These are phyloP conservation scores for Gopherus evgoodei DNA, from an alignment of 2,113 vertebrate genomes.

Conservation along the genomic window DNA sequence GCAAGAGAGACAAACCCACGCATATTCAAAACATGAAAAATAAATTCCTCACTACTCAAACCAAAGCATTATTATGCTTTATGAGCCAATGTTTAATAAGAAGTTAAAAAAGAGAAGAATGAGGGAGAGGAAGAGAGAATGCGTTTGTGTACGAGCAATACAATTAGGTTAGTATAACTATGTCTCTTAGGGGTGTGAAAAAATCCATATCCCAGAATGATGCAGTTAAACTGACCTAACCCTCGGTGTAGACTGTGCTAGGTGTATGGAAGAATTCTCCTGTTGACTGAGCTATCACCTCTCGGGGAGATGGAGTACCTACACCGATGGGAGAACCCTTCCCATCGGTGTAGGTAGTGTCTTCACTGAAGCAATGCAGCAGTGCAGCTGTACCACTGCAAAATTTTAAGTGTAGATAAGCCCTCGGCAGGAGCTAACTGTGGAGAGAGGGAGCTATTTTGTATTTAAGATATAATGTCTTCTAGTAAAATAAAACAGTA, in stretches of 20 bases:
- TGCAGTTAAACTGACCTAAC: neutral
- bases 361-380: neutral
- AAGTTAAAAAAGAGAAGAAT: neutral
- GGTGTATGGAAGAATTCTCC: neutral
- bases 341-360: neutral
- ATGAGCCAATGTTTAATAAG: neutral
- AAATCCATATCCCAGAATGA: neutral
- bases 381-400: neutral
- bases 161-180: neutral
- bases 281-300: neutral
- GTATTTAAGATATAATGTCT: conserved; percentile 32
- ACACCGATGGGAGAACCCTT: neutral
- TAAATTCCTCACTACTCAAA: neutral
- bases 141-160: neutral
- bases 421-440: neutral
- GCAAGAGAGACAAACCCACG: neutral
- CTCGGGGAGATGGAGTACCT: neutral
- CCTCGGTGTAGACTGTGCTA: neutral
- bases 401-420: neutral
- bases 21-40: neutral
- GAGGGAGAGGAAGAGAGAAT: neutral
- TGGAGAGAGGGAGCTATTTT: neutral
- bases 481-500: conserved; percentile 56
- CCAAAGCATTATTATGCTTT: neutral
- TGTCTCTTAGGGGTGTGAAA: neutral